A percentile compares a stretch with the other conserved stretches of the same genome.
Evolutionary conservation across 1,140 invertebrate genomes (phyloP).

Genomic region (Panagrolaimus sp.): DNA sequence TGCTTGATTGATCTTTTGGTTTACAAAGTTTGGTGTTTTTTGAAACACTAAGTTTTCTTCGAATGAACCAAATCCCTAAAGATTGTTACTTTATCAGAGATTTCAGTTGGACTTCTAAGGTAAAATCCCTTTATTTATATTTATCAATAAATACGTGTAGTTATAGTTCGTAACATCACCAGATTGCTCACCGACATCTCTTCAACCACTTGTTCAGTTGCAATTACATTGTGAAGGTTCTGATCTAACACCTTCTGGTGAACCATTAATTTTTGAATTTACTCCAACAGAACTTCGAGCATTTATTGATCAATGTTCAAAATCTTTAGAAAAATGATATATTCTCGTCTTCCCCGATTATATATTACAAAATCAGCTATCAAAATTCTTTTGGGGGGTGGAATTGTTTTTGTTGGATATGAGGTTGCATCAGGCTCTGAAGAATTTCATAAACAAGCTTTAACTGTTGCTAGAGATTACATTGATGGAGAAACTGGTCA

Average conservation of each 20-base stretch:
- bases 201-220: slow-evolving; percentile 26
- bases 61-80: slow-evolving; percentile 12
- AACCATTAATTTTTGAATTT: slow-evolving; percentile 31
- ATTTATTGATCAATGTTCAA: slow-evolving; percentile 4
- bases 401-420: background rate
- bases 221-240: slow-evolving; percentile 19
- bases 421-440: slow-evolving; percentile 20
- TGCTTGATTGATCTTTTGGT: background rate
- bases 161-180: background rate
- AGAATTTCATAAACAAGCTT: slow-evolving; percentile 23
- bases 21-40: background rate
- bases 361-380: slow-evolving; percentile 43
- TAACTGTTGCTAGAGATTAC: slow-evolving; percentile 26
- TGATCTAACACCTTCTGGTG: background rate
- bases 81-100: slow-evolving; percentile 30
- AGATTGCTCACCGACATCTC: background rate
- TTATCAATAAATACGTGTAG: no score
- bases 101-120: slow-evolving; percentile 37
- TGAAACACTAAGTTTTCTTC: no score
- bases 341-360: slow-evolving; percentile 36
- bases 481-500: slow-evolving; percentile 34
- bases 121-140: no score
- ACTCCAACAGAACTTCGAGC: slow-evolving; percentile 25
- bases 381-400: slow-evolving; percentile 18
- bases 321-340: slow-evolving; percentile 16